Conservation (phyloP, 2,797 vertebrate species). For the Rhinogobio ventralis region DNA sequence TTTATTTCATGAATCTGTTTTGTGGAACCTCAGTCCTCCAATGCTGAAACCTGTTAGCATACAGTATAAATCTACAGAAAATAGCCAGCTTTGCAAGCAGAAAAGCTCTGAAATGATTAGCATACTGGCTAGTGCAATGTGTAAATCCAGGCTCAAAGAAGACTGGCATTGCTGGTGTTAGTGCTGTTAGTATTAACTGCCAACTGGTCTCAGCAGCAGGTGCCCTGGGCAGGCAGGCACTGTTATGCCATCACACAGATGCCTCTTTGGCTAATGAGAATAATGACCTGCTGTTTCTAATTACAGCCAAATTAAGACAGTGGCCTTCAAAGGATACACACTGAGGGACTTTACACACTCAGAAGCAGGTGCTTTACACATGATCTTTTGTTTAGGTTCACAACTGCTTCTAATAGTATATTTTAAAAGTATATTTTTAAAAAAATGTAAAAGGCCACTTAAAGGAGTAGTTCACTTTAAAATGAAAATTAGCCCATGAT, state of each 20-base stretch:
- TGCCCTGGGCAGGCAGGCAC: slow-evolving; percentile 36
- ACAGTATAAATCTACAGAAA: background rate
- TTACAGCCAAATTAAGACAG: slow-evolving; percentile 62
- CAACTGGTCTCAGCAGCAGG: slow-evolving; percentile 57
- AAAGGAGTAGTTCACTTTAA: no score
- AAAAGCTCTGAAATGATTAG: background rate
- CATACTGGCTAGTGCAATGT: background rate
- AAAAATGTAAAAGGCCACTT: no score
- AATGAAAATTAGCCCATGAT: no score
- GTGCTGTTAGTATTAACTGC: slow-evolving; percentile 15
- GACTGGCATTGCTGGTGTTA: slow-evolving; percentile 5
- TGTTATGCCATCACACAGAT: slow-evolving; percentile 51
- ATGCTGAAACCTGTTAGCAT: background rate
- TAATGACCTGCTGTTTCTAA: slow-evolving; percentile 68
- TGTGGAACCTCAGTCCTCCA: background rate
- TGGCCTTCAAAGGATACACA: slow-evolving; percentile 57
- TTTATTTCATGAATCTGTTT: background rate
- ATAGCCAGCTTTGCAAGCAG: background rate
- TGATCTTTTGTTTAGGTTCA: background rate
- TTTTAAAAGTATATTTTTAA: background rate
- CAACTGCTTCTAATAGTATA: background rate
- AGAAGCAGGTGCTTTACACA: slow-evolving; percentile 1
- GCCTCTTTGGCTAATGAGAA: slow-evolving; percentile 56
- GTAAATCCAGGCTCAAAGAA: background rate
- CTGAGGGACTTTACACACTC: slow-evolving; percentile 1